Base-by-base conservation (phyloP, 2,113 vertebrate genomes). In the Motacilla tschutschensis region DNA sequence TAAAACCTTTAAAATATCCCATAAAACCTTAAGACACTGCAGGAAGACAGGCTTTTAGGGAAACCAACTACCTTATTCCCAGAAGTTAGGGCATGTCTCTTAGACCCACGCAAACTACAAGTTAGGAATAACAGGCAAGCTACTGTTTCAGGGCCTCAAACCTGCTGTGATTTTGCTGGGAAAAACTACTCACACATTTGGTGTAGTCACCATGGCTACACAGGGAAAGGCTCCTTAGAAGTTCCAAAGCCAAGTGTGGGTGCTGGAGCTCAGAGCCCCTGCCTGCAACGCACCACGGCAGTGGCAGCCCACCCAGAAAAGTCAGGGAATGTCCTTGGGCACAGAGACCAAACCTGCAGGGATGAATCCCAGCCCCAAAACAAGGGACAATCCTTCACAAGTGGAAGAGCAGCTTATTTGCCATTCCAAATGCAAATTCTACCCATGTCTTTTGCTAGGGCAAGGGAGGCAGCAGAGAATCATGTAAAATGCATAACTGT, bases 381-480 rank as follows among this genome's bases (percentile, higher is more conserved):
- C 10, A 40, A 59, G 36, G 65, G 48, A 35, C 22, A n/a, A 71
- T 7, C 63, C 59, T 43, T 69, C 58, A 26, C 31, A 22, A 66
- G 21, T 25, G n/a, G 36, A 85, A 86, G 63, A 50, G 38, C 74
- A 59, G 38, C 25, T 78, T 28, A n/a, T 64, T 64, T 80, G 29
- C 62, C 83, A 69, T n/a, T 60, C 77, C 65, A 54, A 74, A 64
- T 41, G 73, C 65, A 89, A 69, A 79, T 83, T 63, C 55, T 77
- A 35, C 60, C 2, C 5, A 17, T 41, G 55, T 35, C 33, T 79
- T 82, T 17, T 84, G 53, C 67, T 53, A 55, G 48, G 71, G 72
- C 48, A 74, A 92, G 86, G 51, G 60, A 92, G 48, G 60, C 78
- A 84, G 77, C 58, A 92, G 58, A 92, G 65, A 73, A 81, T 84